Base-by-base conservation (phyloP, 2,888 invertebrate genomes). In the Torymus texanus region DNA sequence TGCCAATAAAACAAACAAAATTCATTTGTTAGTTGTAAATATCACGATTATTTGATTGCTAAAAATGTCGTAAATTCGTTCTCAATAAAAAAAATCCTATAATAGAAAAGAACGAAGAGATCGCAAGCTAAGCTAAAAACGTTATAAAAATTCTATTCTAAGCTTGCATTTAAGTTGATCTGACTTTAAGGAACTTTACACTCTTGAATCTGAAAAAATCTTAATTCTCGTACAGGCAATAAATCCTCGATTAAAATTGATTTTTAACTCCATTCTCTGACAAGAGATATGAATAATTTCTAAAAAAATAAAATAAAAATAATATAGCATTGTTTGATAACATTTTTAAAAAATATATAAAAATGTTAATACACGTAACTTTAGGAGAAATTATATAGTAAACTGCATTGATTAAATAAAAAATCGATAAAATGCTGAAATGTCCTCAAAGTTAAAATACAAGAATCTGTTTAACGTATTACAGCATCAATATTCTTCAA, bases 21-120 rank as follows among this genome's bases (percentile, higher is more conserved):
- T 76, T 81, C 16, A 58, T 73, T 65, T 76, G 66, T 78, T 78
- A 77, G 75, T 81, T 16, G 16, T 58, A 73, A 53, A 62, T 79
- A 79, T 81, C 77, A 81, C 77, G 74, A 67, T 76, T 63, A 79
- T 77, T 50, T 62, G 53, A 77, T 74, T 79, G 62, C 66, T 79
- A 74, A 61, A 63, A 77, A 62, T 61, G 12, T 71, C 41, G 12
- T 68, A 58, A 72, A 72, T 18, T 71, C 55, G n/a, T 65, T 78
- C 24, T 78, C 10, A 67, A n/a, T 67, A 73, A 63, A 75, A 75
- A 72, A 29, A 72, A 62, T 75, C 56, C 24, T 78, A 61, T 56
- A 74, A 59, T 70, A 55, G 56, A 72, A 41, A 68, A 76, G 29
- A 79, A 70, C 55, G 18, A 61, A 77, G 80, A 80, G 78, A 78